phyloP scores from a whole-genome alignment of 2,113 vertebrate genomes.

The Forbesichthys papilliferus region DNA sequence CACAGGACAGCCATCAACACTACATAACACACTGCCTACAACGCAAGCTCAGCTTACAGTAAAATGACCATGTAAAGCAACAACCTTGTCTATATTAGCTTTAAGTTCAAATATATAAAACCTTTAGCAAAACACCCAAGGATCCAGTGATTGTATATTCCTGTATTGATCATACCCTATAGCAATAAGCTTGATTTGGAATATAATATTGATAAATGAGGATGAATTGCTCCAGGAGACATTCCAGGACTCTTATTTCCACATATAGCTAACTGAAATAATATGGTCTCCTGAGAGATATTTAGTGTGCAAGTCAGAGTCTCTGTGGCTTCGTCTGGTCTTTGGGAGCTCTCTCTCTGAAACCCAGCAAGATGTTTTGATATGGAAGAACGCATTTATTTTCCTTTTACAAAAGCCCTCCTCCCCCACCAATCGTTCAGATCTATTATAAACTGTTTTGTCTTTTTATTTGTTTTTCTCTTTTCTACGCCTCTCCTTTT shows the following conservation, averaged over 20 bases:
- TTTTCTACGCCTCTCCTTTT: constrained; percentile 68
- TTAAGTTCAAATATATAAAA: too few relatives aligned
- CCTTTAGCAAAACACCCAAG: too few relatives aligned
- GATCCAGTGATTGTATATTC: too few relatives aligned
- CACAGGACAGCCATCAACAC: too few relatives aligned
- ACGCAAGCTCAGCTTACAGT: too few relatives aligned
- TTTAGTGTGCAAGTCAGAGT: constrained; percentile 14
- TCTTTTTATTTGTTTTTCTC: constrained; percentile 62
- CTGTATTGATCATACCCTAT: too few relatives aligned
- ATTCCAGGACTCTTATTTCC: constrained; percentile 3
- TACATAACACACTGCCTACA: too few relatives aligned
- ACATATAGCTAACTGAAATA: constrained; percentile 7
- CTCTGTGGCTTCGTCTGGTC: constrained; percentile 10
- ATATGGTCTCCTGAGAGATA: constrained; percentile 10
- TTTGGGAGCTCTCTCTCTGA: constrained; percentile 24
- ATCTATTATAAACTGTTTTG: constrained; percentile 60
- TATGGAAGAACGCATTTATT: constrained; percentile 19
- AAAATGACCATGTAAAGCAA: too few relatives aligned
- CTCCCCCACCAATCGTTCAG: constrained; percentile 32
- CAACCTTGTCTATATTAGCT: too few relatives aligned
- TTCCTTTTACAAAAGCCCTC: constrained; percentile 31
- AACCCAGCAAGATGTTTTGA: constrained; percentile 13
- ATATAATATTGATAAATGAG: constrained; percentile 7
- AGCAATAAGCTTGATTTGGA: too few relatives aligned
- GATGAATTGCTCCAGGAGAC: not conserved